Base-by-base conservation (phyloP, 1,140 invertebrate genomes). In the Diuraphis noxia region DNA sequence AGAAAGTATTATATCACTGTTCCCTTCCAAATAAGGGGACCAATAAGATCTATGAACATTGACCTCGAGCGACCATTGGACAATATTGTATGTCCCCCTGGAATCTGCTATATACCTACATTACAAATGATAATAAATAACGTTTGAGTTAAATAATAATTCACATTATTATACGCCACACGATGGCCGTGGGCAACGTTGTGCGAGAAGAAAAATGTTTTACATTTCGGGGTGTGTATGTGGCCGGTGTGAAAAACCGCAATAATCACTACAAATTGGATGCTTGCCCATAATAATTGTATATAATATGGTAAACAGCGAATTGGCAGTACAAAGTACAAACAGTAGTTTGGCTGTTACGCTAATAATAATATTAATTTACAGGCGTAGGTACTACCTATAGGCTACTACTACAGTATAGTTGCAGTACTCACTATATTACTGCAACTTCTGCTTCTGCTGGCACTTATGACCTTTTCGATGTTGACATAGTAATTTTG, bases 21-120 rank as follows among this genome's bases (percentile, higher is more conserved):
- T 91, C 43, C 77, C 89, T 91, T 91, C 89, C 43, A 52, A 91
- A 81, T 52, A 77, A 91, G 89, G 72, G 89, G 89, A 90, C 72
- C 63, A 91, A 82, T 91, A 82, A 52, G 41, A 81, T 81, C n/a
- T 36, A 36, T 23, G 41, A 30, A 82, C n/a, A 52, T 34, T 81
- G 77, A 81, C 89, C 89, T 91, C 89, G 77, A 30, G 77, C 63
- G 13, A 25, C 77, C 89, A 91, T 91, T 91, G 89, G 88, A 43
- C 88, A n/a, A 79, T 19, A 43, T 17, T 41, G 41, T 77, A 21
- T 63, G 52, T 88, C 52, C 86, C 52, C 52, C 34, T 40, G 36
- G 25, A n/a, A 38, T 87, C 34, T 46, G 30, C 30, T 46, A 63
- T 49, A 21, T 46, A 49, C 21, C 19, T 49, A 43, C 13, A 9